phyloP scores from a whole-genome alignment of 2,113 vertebrate species.

The Willisornis vidua region DNA sequence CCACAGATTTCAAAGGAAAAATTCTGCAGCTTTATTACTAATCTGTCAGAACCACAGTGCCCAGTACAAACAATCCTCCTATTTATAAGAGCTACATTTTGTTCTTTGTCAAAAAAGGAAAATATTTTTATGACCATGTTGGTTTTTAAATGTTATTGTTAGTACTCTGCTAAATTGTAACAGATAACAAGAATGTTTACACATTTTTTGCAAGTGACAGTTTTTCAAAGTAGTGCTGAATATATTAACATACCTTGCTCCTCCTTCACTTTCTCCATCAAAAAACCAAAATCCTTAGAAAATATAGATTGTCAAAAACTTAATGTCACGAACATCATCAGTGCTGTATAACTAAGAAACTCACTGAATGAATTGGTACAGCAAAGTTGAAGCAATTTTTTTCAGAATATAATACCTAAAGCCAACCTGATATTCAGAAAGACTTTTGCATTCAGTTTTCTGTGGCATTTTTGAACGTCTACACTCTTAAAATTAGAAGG shows the following conservation, averaged over 20 bases:
- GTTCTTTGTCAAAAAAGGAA: neutral
- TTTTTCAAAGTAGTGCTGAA: neutral
- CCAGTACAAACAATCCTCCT: neutral
- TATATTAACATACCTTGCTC: neutral
- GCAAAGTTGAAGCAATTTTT: neutral
- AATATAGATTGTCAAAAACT: neutral
- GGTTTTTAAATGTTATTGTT: neutral
- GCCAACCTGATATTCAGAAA: neutral
- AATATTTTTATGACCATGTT: neutral
- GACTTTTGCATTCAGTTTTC: neutral
- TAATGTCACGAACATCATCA: neutral
- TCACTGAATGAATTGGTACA: neutral
- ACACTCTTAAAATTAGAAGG: neutral
- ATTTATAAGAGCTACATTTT: neutral
- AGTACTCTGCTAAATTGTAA: neutral
- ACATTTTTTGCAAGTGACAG: neutral
- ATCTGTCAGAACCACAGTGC: neutral
- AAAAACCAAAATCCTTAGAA: neutral
- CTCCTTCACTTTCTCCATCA: neutral
- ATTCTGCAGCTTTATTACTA: constrained; percentile 2
- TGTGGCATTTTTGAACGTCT: neutral
- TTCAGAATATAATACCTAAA: neutral
- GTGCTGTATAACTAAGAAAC: neutral
- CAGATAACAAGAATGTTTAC: neutral
- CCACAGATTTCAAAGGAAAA: constrained; percentile 8